Percentiles rank a stretch among this genome's conserved stretches.
phyloP scores from a whole-genome alignment of 2,888 invertebrate species.

The Amblyteles armatorius region DNA sequence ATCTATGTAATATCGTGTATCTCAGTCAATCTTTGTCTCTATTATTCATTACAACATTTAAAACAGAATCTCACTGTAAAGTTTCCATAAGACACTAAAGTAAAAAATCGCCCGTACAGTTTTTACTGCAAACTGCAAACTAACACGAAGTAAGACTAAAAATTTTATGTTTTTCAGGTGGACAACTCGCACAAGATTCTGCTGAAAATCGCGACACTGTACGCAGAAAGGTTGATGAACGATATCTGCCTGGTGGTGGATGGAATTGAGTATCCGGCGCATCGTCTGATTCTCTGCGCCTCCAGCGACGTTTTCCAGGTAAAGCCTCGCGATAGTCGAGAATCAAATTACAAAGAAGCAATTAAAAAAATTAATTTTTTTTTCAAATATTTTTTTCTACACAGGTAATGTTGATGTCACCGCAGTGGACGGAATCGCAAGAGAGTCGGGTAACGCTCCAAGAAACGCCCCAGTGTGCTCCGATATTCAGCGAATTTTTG shows the following conservation, averaged over 20 bases:
- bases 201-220: slow-evolving; percentile 92
- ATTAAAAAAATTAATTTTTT: slow-evolving; percentile 1
- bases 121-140: neutral
- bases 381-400: slow-evolving; percentile 63
- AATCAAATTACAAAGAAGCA: neutral
- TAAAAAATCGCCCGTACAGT: no score
- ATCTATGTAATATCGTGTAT: no score
- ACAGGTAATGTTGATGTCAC: slow-evolving; percentile 97
- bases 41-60: no score
- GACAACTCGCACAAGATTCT: slow-evolving; percentile 94
- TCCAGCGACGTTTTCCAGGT: slow-evolving; percentile 98
- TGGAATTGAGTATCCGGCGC: slow-evolving; percentile 93
- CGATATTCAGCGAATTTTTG: slow-evolving; percentile 95
- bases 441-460: slow-evolving; percentile 93
- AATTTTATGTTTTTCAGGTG: slow-evolving; percentile 86
- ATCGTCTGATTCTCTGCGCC: slow-evolving; percentile 95
- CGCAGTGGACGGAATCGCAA: slow-evolving; percentile 96
- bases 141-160: neutral
- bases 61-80: no score
- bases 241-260: slow-evolving; percentile 95
- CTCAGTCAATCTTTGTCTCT: no score
- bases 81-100: no score
- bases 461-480: slow-evolving; percentile 93
- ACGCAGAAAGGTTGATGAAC: slow-evolving; percentile 94
- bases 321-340: slow-evolving; percentile 62